Conservation (phyloP, 2,888 invertebrate species). For the Allygus modestus region DNA sequence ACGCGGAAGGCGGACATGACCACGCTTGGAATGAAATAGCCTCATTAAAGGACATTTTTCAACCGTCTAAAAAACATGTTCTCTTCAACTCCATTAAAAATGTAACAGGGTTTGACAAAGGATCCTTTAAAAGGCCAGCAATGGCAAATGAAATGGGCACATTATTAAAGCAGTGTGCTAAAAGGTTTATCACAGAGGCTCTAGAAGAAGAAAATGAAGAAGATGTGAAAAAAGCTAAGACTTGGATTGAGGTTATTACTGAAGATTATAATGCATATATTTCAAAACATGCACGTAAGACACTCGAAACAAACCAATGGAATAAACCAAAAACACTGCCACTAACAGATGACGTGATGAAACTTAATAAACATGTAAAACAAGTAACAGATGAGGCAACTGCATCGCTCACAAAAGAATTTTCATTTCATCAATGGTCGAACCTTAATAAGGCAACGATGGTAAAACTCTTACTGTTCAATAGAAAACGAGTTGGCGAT, state of each 20-base stretch:
- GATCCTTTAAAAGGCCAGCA: slow-evolving; percentile 4
- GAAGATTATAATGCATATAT: slow-evolving; percentile 46
- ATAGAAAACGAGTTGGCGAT: slow-evolving; percentile 2
- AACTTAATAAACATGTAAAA: background rate
- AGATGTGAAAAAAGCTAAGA: slow-evolving; percentile 10
- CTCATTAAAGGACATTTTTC: background rate
- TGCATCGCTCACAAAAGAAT: background rate
- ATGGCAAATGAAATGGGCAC: slow-evolving; percentile 48
- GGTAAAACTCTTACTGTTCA: background rate
- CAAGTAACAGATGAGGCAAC: background rate
- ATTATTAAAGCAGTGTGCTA: slow-evolving; percentile 38
- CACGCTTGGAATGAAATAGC: background rate
- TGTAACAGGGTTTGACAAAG: background rate
- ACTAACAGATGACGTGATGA: background rate
- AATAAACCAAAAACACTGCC: background rate
- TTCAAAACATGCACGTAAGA: slow-evolving; percentile 28
- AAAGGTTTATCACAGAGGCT: background rate
- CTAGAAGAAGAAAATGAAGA: slow-evolving; percentile 34
- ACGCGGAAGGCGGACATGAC: background rate
- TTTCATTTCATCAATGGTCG: background rate
- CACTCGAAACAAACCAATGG: slow-evolving; percentile 17
- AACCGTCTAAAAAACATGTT: background rate
- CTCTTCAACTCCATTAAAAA: background rate
- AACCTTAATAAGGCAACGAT: background rate
- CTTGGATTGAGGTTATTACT: slow-evolving; percentile 23